Evolutionary conservation across 2,797 vertebrate species (phyloP).

Genomic region (Heterohyrax brucei): DNA sequence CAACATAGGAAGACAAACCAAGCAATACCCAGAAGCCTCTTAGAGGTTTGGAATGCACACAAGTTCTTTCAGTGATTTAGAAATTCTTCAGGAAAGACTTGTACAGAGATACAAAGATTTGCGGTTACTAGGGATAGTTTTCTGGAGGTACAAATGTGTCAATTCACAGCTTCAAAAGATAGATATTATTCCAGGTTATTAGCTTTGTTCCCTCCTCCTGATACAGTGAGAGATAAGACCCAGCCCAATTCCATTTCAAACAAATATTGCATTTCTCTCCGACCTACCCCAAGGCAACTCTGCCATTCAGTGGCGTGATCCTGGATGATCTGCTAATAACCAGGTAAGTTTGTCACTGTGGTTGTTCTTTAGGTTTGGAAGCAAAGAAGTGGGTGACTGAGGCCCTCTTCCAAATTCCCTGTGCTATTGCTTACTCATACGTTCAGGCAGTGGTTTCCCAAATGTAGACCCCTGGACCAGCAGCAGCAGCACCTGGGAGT

Average conservation of each 20-base stretch:
- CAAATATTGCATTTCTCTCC: slow-evolving; percentile 57
- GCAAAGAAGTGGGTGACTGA: background rate
- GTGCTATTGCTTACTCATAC: background rate
- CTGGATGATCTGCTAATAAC: background rate
- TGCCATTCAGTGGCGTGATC: background rate
- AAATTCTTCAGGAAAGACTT: slow-evolving; percentile 68
- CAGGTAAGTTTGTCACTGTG: background rate
- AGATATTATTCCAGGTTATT: background rate
- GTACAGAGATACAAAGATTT: slow-evolving; percentile 36
- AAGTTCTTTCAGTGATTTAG: slow-evolving; percentile 47
- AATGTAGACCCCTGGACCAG: background rate
- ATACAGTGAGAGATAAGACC: background rate
- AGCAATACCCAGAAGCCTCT: background rate
- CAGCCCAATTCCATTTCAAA: slow-evolving; percentile 45
- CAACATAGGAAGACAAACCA: slow-evolving; percentile 28
- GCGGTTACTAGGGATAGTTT: slow-evolving; percentile 28
- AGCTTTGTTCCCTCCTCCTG: background rate
- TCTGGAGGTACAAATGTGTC: slow-evolving; percentile 53
- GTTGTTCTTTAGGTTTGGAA: slow-evolving; percentile 52
- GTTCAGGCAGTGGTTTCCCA: background rate
- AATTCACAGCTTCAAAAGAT: slow-evolving; percentile 20
- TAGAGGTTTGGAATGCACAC: slow-evolving; percentile 37
- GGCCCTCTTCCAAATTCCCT: no score
- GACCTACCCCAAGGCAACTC: background rate
- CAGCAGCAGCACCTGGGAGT: background rate